Base-by-base conservation (phyloP, 2,888 invertebrate species). In the Cryptosula pallasiana region DNA sequence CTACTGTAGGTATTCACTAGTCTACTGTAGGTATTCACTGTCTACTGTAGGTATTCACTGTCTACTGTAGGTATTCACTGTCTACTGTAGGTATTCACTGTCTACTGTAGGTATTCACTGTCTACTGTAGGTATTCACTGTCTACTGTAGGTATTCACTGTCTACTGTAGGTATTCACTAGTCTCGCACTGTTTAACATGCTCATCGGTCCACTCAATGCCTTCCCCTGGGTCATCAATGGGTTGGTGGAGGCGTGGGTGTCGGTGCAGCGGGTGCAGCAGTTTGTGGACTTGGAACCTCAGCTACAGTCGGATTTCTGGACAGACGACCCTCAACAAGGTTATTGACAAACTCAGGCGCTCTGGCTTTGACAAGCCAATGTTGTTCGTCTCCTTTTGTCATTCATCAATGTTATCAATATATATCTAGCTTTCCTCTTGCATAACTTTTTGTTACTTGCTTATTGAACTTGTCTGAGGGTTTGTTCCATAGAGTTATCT, bases 161-260 rank as follows among this genome's bases (percentile, higher is more conserved):
- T n/a, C n/a, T n/a, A n/a, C 78, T 80, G 16, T 78, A 88, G 88
- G 88, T 93, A 0, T 99, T 98, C 80, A 97, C 98, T 0, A 92
- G 92, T 76, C 90, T 99, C 76, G 95, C 98, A 0, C 87, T 99
- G 72, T 89, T 99, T 74, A 94, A 96, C 82, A 96, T 99, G 92
- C 87, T 99, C 74, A 97, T 98, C 78, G 90, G 91, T 71, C 98
- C 98, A 0, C 85, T 99, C 73, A 99, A 99, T 86, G 94, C 96
- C 0, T 95, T 98, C 84, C 98, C 98, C 0, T 99, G 98, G 97
- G 97, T 98, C 1, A 86, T 99, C 27, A 98, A 96, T 85, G 98
- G 97, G 0, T 86, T 98, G 1, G 91, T 95, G 58, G 97, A 99
- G 86, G 94, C 97, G 0, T 94, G 93, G 92, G 93, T 98, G 0